Evolutionary conservation across 2,113 vertebrate genomes (phyloP), one percentile per base, ranked within the genome.

Genomic region (Malaclemys terrapin): DNA sequence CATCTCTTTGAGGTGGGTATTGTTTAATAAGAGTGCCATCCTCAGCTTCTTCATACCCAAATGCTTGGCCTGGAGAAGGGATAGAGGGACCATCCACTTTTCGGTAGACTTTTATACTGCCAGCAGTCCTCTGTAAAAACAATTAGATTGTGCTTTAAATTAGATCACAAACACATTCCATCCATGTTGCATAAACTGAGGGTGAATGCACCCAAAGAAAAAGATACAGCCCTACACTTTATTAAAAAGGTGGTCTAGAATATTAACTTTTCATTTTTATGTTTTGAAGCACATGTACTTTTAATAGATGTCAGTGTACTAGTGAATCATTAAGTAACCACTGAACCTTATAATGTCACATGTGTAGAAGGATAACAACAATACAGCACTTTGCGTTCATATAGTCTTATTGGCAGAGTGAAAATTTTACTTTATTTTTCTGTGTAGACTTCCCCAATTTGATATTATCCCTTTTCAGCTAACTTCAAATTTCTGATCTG

Each of bases 21-120:
- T 98, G 96, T 92, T 97, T 98, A 80, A 90, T 54, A 87, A 99
- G 97, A 79, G 96, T 92, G 80, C 95, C 98, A 87, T 97, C 88
- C 13, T 96, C 91, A 52, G 96, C 96, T 93, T 99, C 97, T 95
- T 99, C 97, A 53, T 98, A 99, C 85, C 98, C 99, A 92, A 94
- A 98, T 47, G 98, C 97, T 94, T 97, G 96, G 53, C 98, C 98
- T 27, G 94, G 97, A 91, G 98, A 98, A 27, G 98, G 99, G 97
- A 99, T 98, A 83, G 98, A 99, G 65, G 98, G 98, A 84, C 98
- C 92, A 53, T 97, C 94, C 81, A 98, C 52, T 89, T 96, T 98
- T 89, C 52, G 85, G 62, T 87, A 88, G 83, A 95, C 52, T 89
- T 88, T 94, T 56, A 96, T 89, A 93, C 31, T 79, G 94, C 96